These are phyloP conservation scores for Portunus trituberculatus DNA, from an alignment of 1,140 invertebrate species.

Conservation along the genomic window DNA sequence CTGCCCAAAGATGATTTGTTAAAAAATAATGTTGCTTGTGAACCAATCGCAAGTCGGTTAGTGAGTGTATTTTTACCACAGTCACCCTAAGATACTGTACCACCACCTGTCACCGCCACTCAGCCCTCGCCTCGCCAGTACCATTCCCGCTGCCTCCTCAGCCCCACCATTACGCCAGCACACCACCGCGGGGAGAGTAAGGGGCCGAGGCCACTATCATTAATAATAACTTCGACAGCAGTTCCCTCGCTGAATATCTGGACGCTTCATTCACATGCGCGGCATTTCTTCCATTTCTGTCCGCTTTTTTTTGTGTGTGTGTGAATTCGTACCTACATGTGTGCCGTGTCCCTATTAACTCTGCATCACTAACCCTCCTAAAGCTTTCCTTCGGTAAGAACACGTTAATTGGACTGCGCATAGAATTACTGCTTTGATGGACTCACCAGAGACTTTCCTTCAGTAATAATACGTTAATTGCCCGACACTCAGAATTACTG, in stretches of 20 bases:
- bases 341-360: neutral
- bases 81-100: neutral
- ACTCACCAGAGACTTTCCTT: neutral
- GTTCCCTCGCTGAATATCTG: conserved; percentile 63
- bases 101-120: neutral
- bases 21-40: neutral
- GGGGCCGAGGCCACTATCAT: conserved; percentile 52
- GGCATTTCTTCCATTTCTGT: conserved; percentile 62
- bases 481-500: neutral
- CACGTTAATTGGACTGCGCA: too few species aligned
- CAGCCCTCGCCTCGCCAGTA: conserved; percentile 25
- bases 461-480: too few species aligned
- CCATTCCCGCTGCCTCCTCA: neutral
- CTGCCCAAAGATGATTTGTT: too few species aligned
- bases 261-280: conserved; percentile 55
- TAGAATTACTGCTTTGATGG: neutral
- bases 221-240: conserved; percentile 69
- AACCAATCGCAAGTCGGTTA: neutral
- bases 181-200: conserved; percentile 37
- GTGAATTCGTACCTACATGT: conserved; percentile 13
- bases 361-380: neutral
- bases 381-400: neutral
- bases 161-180: neutral
- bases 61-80: neutral
- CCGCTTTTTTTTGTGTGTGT: conserved; percentile 24